Conservation (phyloP, 1,140 invertebrate genomes). For the Drosophila nikananu region DNA sequence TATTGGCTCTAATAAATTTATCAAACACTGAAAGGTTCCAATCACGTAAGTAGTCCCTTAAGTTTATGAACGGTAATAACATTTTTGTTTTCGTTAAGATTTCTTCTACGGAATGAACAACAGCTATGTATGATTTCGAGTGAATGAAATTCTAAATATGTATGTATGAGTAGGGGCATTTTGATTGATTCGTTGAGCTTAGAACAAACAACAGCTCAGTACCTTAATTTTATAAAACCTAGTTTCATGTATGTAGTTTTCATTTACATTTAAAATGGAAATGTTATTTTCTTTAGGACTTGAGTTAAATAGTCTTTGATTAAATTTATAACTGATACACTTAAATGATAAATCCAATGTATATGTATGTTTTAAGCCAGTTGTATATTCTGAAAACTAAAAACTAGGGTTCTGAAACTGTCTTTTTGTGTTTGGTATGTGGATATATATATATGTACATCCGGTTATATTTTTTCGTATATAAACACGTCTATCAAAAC, state of each 20-base stretch:
- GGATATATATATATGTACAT: slow-evolving; percentile 45
- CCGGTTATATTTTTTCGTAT: slow-evolving; percentile 53
- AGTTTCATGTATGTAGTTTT: slow-evolving; percentile 23
- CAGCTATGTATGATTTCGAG: slow-evolving; percentile 47
- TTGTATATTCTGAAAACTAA: slow-evolving; percentile 12
- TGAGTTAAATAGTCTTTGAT: neutral
- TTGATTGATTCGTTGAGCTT: slow-evolving; percentile 48
- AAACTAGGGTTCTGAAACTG: slow-evolving; percentile 69
- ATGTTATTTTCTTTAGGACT: neutral
- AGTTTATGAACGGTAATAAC: slow-evolving; percentile 55
- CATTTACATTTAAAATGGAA: slow-evolving; percentile 15
- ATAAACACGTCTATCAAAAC: slow-evolving; percentile 78
- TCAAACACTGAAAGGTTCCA: slow-evolving; percentile 73
- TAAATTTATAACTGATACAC: neutral
- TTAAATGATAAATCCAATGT: neutral
- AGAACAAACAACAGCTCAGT: slow-evolving; percentile 27
- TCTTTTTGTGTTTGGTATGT: slow-evolving; percentile 48
- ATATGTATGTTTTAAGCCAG: neutral
- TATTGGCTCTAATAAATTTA: slow-evolving; percentile 52
- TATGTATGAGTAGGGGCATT: slow-evolving; percentile 23
- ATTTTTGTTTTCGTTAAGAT: slow-evolving; percentile 40
- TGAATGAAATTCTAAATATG: slow-evolving; percentile 51
- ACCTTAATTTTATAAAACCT: slow-evolving; percentile 48
- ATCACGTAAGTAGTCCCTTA: slow-evolving; percentile 63
- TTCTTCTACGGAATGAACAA: slow-evolving; percentile 71